Evolutionary conservation across 2,113 vertebrate species (phyloP).

Genomic region (Mormoops blainvillei): DNA sequence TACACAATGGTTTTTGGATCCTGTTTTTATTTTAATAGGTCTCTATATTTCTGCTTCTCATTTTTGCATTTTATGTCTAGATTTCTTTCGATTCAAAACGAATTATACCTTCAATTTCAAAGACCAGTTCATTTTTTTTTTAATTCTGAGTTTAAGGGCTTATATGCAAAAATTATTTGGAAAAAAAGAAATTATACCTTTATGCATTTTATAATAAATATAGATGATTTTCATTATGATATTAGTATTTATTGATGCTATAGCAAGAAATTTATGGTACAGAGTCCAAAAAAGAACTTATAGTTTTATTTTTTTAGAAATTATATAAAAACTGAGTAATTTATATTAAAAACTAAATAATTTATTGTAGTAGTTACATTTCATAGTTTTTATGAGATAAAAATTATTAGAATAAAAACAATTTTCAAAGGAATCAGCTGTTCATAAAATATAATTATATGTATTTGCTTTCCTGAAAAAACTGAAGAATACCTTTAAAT

Average conservation of each 20-base stretch:
- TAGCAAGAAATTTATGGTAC: not conserved
- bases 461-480: not conserved
- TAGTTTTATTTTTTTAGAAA: not conserved
- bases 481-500: not conserved
- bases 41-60: not conserved
- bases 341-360: not conserved
- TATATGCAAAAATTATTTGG: not conserved
- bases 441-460: constrained; percentile 15
- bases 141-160: not conserved
- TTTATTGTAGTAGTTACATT: not conserved
- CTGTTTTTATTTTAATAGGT: not conserved
- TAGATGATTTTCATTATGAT: not conserved
- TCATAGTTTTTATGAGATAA: not conserved
- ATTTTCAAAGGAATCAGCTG: not conserved
- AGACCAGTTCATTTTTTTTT: not conserved
- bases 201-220: not conserved
- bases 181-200: not conserved
- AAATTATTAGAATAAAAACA: not conserved
- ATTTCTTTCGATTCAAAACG: not conserved
- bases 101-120: not conserved
- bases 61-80: not conserved
- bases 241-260: not conserved
- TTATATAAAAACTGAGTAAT: not conserved
- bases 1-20: not conserved
- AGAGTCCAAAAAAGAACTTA: not conserved